These are phyloP conservation scores for Rhinatrema bivittatum DNA, from an alignment of 2,797 vertebrate species.

Conservation along the genomic window DNA sequence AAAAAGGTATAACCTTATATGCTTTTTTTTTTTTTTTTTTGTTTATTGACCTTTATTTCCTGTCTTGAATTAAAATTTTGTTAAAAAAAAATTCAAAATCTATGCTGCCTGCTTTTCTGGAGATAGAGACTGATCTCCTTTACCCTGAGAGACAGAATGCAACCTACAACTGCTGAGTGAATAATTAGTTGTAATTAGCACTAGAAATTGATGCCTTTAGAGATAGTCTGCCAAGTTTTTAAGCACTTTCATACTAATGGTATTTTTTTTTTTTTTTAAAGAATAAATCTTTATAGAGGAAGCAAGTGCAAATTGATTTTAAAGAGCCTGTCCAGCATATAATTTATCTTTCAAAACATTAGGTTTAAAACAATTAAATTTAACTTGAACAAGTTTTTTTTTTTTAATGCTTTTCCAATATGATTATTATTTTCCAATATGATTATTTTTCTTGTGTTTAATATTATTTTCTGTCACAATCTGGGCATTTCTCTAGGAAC, in stretches of 20 bases:
- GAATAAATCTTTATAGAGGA: slow-evolving; percentile 56
- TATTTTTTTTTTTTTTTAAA: slow-evolving; percentile 40
- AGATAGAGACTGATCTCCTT: slow-evolving; percentile 47
- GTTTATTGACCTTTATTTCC: background rate
- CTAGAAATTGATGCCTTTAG: slow-evolving; percentile 59
- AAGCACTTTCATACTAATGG: slow-evolving; percentile 64
- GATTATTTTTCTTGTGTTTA: too few relatives aligned
- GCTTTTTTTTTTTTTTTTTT: too few relatives aligned
- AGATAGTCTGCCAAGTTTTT: slow-evolving; percentile 62
- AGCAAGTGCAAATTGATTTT: slow-evolving; percentile 56
- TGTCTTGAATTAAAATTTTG: slow-evolving; percentile 20
- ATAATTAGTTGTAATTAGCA: slow-evolving; percentile 65
- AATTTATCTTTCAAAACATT: slow-evolving; percentile 55
- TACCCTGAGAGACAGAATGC: slow-evolving; percentile 42
- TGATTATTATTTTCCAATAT: slow-evolving; percentile 26
- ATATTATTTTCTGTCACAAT: slow-evolving; percentile 19
- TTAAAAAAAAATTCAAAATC: slow-evolving; percentile 45
- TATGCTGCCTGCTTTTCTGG: background rate
- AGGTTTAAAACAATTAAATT: slow-evolving; percentile 47
- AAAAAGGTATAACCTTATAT: too few relatives aligned
- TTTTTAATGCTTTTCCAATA: slow-evolving; percentile 34
- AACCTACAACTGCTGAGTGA: slow-evolving; percentile 59
- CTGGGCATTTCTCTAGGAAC: slow-evolving; percentile 18
- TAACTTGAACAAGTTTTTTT: slow-evolving; percentile 17
- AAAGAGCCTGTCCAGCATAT: slow-evolving; percentile 47